These are phyloP conservation scores for Pogonomyrmex californicus DNA, from an alignment of 1,140 invertebrate species.

Conservation along the genomic window DNA sequence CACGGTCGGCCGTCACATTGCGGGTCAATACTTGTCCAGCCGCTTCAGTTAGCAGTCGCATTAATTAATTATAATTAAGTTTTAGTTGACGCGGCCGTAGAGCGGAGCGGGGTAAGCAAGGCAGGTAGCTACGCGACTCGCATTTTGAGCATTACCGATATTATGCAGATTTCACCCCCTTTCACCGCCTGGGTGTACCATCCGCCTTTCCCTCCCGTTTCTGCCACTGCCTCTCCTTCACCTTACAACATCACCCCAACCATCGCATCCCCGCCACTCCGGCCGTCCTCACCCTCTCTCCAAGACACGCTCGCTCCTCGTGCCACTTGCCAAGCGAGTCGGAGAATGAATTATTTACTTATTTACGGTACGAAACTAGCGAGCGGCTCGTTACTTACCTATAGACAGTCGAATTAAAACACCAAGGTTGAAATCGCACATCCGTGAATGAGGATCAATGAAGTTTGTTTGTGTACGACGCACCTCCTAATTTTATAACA, in stretches of 20 bases:
- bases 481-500: not conserved
- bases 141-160: slow-evolving; percentile 86
- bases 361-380: slow-evolving; percentile 81
- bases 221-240: slow-evolving; percentile 55
- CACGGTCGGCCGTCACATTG: slow-evolving; percentile 57
- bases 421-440: slow-evolving; percentile 25
- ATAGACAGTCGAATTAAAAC: slow-evolving; percentile 56
- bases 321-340: slow-evolving; percentile 79
- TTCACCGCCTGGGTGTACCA: slow-evolving; percentile 18
- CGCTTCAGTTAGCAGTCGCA: slow-evolving; percentile 86
- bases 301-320: slow-evolving; percentile 67
- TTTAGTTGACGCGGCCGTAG: slow-evolving; percentile 90
- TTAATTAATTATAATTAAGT: slow-evolving; percentile 94
- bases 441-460: not conserved
- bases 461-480: not conserved
- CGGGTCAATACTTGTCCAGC: slow-evolving; percentile 82
- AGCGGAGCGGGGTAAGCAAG: slow-evolving; percentile 81
- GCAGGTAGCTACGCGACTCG: slow-evolving; percentile 84
- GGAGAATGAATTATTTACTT: slow-evolving; percentile 85
- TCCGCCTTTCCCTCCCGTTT: slow-evolving; percentile 19
- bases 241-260: slow-evolving; percentile 38
- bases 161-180: slow-evolving; percentile 84
- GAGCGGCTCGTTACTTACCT: slow-evolving; percentile 53
- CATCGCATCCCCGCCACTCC: slow-evolving; percentile 19
- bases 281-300: slow-evolving; percentile 47